Evolutionary conservation across 1,140 invertebrate species (phyloP).

Genomic region (Callitettix versicolor): DNA sequence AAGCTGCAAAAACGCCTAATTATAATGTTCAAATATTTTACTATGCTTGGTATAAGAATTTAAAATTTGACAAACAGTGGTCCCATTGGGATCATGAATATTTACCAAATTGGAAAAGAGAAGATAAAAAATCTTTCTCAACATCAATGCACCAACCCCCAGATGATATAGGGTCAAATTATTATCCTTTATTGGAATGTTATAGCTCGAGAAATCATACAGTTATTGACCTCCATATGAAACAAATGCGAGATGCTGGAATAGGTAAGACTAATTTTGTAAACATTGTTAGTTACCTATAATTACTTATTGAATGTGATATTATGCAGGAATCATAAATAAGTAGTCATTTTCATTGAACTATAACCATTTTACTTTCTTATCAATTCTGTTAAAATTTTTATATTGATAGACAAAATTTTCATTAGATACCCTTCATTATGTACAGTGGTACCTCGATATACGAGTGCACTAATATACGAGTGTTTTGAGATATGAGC

Average conservation of each 20-base stretch:
- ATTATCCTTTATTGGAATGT: constrained; percentile 37
- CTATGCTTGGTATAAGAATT: constrained; percentile 39
- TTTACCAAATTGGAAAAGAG: constrained; percentile 37
- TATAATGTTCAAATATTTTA: constrained; percentile 41
- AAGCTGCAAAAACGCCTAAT: constrained; percentile 29
- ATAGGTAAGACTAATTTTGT: constrained; percentile 32
- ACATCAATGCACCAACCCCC: constrained; percentile 36
- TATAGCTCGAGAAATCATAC: constrained; percentile 39
- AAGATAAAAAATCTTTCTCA: constrained; percentile 34
- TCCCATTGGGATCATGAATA: constrained; percentile 40
- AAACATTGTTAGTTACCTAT: too few relatives aligned
- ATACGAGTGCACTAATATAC: too few relatives aligned
- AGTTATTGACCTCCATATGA: constrained; percentile 37
- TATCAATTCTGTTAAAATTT: too few relatives aligned
- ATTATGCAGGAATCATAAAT: too few relatives aligned
- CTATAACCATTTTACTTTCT: too few relatives aligned
- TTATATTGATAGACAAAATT: too few relatives aligned
- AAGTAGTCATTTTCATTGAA: too few relatives aligned
- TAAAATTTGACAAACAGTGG: constrained; percentile 34
- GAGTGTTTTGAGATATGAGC: too few relatives aligned
- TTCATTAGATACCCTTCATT: too few relatives aligned
- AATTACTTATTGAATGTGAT: too few relatives aligned
- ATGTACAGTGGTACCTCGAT: too few relatives aligned
- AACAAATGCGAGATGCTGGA: constrained; percentile 34
- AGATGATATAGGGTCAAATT: constrained; percentile 38